These are phyloP conservation scores for Cataglyphis hispanica DNA, from an alignment of 1,140 invertebrate genomes.

Conservation along the genomic window DNA sequence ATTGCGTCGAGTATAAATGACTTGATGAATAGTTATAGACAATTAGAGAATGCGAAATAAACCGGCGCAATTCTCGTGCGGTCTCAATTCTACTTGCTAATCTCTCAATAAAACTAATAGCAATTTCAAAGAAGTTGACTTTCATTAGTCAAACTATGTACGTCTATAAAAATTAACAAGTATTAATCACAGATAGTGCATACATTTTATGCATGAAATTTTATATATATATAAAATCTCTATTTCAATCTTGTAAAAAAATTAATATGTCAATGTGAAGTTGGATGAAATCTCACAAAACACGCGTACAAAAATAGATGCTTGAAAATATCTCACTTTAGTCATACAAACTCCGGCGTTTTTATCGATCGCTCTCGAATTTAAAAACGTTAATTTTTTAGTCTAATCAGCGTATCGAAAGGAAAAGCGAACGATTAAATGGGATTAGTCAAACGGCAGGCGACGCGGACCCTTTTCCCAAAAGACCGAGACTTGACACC, in stretches of 20 bases:
- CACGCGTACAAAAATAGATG: not conserved
- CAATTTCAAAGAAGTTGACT: slow-evolving; percentile 20
- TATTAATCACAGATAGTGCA: not conserved
- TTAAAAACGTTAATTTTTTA: slow-evolving; percentile 50
- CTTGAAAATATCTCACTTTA: slow-evolving; percentile 8
- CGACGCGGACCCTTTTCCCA: slow-evolving; percentile 75
- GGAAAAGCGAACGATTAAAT: slow-evolving; percentile 78
- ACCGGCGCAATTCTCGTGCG: slow-evolving; percentile 42
- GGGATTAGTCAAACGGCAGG: slow-evolving; percentile 67
- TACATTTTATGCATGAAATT: not conserved
- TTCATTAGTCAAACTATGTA: no score
- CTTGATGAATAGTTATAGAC: slow-evolving; percentile 80
- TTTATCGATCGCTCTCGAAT: slow-evolving; percentile 59
- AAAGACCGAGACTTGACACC: slow-evolving; percentile 77
- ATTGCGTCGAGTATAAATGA: slow-evolving; percentile 78
- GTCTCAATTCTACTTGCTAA: slow-evolving; percentile 54
- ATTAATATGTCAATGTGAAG: not conserved
- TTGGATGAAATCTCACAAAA: not conserved
- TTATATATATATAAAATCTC: not conserved
- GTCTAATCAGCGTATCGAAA: slow-evolving; percentile 61
- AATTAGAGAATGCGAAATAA: slow-evolving; percentile 74
- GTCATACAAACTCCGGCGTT: not conserved
- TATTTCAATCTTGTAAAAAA: not conserved
- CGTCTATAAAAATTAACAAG: not conserved
- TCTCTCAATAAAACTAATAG: slow-evolving; percentile 20